Evolutionary conservation across 1,140 invertebrate species (phyloP), one percentile per base, ranked within the genome.

Genomic region (Drosophila albomicans): DNA sequence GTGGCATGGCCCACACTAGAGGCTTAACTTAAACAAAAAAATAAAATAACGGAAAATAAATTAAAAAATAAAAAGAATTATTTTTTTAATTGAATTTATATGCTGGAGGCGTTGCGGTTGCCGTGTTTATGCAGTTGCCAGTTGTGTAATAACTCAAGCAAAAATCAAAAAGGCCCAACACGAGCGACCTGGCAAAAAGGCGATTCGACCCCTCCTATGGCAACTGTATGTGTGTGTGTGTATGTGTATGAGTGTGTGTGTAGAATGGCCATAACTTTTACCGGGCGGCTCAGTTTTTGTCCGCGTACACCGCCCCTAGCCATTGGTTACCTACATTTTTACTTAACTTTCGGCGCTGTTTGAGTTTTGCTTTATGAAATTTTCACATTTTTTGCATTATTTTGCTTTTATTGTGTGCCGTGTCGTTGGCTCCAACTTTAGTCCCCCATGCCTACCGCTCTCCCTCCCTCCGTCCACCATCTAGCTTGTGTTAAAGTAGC

Each of bases 311-410:
- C 13, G 48, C 62, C 71, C 78, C 54, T 62, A 52, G 78, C 54
- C 75, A 65, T 79, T 76, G 76, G 76, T 81, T 81, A 81, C 79
- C 76, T 81, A 81, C 79, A 81, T 81, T 79, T 79, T 67, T 67
- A 75, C 67, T 81, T 81, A 81, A 81, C 75, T 81, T 81, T 79
- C 51, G 57, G 57, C 56, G 62, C 41, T 81, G 79, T 81, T 81
- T 81, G 79, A 75, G 72, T 81, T 81, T 81, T 79, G 79, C 67
- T 81, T 81, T 81, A 76, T 79, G 63, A 81, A 81, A 79, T 81
- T 79, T 81, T 81, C 57, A 81, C 79, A 79, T 73, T 79, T 79
- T 78, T 38, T 61, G 67, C 67, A 66, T 75, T 67, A 38, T 79
- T 67, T 72, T 77, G 65, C 43, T 61, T 54, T 72, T 68, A 48